Percentiles rank a stretch among this genome's conserved stretches.
Conservation (phyloP, 2,888 invertebrate species). For the Drosophila barbarae region DNA sequence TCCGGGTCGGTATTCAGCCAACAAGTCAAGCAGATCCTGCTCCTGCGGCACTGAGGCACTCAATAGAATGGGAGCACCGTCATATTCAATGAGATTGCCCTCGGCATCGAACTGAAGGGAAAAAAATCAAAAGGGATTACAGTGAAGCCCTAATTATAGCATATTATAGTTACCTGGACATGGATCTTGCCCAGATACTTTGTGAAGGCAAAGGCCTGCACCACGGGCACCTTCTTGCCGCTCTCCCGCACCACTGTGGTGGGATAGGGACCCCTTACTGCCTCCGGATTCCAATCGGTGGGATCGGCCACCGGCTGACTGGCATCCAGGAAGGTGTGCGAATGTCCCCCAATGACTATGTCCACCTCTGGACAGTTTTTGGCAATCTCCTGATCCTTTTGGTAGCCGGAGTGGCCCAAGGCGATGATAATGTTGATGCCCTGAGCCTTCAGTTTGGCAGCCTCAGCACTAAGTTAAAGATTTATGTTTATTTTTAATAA, state of each 20-base stretch:
- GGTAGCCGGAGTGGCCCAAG: constrained; percentile 92
- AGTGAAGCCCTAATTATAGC: too few relatives aligned
- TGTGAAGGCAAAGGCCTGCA: constrained; percentile 94
- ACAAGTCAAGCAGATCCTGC: constrained; percentile 82
- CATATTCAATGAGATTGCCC: constrained; percentile 85
- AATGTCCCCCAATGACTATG: constrained; percentile 94
- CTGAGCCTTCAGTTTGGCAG: constrained; percentile 82
- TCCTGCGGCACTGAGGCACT: constrained; percentile 85
- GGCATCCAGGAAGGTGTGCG: constrained; percentile 92
- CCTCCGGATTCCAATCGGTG: constrained; percentile 50
- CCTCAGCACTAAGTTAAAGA: constrained; percentile 81
- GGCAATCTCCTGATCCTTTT: constrained; percentile 88
- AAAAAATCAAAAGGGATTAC: neutral
- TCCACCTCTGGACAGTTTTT: constrained; percentile 88
- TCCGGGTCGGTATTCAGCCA: constrained; percentile 83
- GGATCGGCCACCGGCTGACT: constrained; percentile 80
- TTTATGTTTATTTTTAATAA: neutral
- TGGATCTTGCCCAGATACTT: constrained; percentile 92
- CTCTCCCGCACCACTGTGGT: constrained; percentile 84
- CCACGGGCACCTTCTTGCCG: constrained; percentile 88
- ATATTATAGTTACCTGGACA: constrained; percentile 77
- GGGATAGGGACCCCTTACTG: constrained; percentile 86
- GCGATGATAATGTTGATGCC: constrained; percentile 92
- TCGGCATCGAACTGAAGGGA: constrained; percentile 83
- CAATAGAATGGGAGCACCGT: constrained; percentile 89